Percentiles rank a stretch among this genome's conserved stretches.
These are phyloP conservation scores for Pagetopsis macropterus DNA, from an alignment of 2,797 vertebrate genomes.

Conservation along the genomic window DNA sequence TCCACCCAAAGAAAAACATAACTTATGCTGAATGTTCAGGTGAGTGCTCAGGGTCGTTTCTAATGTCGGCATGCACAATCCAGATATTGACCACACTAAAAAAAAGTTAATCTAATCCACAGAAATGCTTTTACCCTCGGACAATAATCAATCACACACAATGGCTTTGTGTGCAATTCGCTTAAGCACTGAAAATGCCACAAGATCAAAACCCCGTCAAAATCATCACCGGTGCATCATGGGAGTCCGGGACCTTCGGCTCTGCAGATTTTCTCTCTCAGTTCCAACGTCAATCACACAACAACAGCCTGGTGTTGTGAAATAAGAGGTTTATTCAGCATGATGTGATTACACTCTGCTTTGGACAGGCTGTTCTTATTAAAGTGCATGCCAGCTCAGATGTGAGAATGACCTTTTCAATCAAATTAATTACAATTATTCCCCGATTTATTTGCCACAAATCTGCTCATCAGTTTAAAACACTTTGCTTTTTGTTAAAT, in stretches of 20 bases:
- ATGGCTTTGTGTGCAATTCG: no score
- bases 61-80: neutral
- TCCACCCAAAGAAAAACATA: neutral
- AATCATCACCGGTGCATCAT: constrained; percentile 3
- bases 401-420: constrained; percentile 42
- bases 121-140: no score
- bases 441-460: neutral
- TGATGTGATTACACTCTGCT: constrained; percentile 41
- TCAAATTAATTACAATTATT: constrained; percentile 29
- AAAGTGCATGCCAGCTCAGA: constrained; percentile 30
- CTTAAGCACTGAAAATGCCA: no score
- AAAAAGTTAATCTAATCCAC: neutral
- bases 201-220: neutral
- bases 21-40: neutral
- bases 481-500: neutral
- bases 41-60: neutral
- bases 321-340: constrained; percentile 51
- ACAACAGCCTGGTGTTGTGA: constrained; percentile 47
- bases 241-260: constrained; percentile 20
- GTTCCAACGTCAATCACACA: constrained; percentile 55
- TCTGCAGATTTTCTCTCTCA: constrained; percentile 31
- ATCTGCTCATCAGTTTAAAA: neutral
- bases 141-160: no score
- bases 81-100: no score
- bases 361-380: constrained; percentile 44